Evolutionary conservation across 1,140 invertebrate genomes (phyloP).

Genomic region (Cydia strobilella): DNA sequence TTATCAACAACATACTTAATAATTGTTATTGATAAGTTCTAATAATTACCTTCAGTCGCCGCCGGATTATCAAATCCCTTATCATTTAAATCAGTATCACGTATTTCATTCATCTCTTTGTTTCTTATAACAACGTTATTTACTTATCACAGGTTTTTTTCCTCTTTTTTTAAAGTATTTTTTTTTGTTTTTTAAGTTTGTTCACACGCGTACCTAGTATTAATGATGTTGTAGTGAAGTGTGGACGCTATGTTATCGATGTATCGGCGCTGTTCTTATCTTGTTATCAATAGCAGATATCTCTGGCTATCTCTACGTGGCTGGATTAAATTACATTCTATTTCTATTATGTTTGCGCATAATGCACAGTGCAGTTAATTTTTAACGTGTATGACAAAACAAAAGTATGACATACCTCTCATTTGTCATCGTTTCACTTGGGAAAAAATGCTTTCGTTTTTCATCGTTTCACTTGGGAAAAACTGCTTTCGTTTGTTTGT

Average conservation of each 20-base stretch:
- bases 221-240: constrained; percentile 38
- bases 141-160: constrained; percentile 38
- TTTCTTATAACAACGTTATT: constrained; percentile 8
- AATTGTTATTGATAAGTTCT: constrained; percentile 2
- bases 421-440: no score
- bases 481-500: no score
- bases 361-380: not conserved
- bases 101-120: constrained; percentile 33
- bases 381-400: not conserved
- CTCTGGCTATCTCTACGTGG: constrained; percentile 28
- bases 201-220: not conserved
- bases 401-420: no score
- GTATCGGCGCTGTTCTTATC: constrained; percentile 41
- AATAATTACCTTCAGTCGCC: constrained; percentile 44
- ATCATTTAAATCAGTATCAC: constrained; percentile 12
- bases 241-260: constrained; percentile 41
- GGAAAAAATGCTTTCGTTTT: no score
- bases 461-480: no score
- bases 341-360: constrained; percentile 1
- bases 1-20: not conserved
- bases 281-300: constrained; percentile 49
- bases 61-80: constrained; percentile 46
- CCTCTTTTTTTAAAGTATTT: not conserved
- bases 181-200: not conserved
- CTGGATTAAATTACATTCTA: constrained; percentile 15